Evolutionary conservation across 2,888 invertebrate species (phyloP).

Genomic region (Sylvicola cinctus): DNA sequence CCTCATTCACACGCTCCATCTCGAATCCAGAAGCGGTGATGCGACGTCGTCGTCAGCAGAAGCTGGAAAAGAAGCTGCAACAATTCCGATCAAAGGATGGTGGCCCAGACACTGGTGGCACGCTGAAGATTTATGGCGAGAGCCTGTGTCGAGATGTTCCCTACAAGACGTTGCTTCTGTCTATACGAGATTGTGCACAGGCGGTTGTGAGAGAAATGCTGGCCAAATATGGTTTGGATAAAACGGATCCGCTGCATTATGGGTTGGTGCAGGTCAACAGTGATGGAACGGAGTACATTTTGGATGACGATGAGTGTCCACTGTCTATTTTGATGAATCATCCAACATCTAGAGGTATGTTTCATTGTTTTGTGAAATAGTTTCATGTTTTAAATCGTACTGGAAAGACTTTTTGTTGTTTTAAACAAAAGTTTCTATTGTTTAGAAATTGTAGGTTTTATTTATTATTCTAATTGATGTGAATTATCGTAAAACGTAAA

Average conservation of each 20-base stretch:
- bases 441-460: background rate
- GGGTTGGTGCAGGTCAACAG: slow-evolving; percentile 85
- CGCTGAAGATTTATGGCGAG: slow-evolving; percentile 89
- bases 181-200: slow-evolving; percentile 80
- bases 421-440: too few relatives aligned
- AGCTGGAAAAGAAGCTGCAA: slow-evolving; percentile 87
- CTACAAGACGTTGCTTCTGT: slow-evolving; percentile 90
- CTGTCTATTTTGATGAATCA: slow-evolving; percentile 84
- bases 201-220: slow-evolving; percentile 90
- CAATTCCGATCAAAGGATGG: slow-evolving; percentile 91
- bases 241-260: slow-evolving; percentile 76
- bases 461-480: too few relatives aligned
- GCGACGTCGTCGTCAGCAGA: slow-evolving; percentile 88
- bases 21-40: slow-evolving; percentile 99
- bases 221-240: slow-evolving; percentile 85
- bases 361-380: slow-evolving; percentile 4
- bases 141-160: slow-evolving; percentile 91
- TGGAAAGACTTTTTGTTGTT: background rate
- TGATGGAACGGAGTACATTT: slow-evolving; percentile 65
- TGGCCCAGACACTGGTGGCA: slow-evolving; percentile 82
- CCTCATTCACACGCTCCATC: slow-evolving; percentile 95
- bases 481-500: too few relatives aligned
- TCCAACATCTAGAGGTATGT: slow-evolving; percentile 66
- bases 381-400: background rate
- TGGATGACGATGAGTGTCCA: slow-evolving; percentile 96